Percentiles rank a stretch among this genome's conserved stretches.
These are phyloP conservation scores for Thecocarcelia acutangulata DNA, from an alignment of 2,888 invertebrate species.

Conservation along the genomic window DNA sequence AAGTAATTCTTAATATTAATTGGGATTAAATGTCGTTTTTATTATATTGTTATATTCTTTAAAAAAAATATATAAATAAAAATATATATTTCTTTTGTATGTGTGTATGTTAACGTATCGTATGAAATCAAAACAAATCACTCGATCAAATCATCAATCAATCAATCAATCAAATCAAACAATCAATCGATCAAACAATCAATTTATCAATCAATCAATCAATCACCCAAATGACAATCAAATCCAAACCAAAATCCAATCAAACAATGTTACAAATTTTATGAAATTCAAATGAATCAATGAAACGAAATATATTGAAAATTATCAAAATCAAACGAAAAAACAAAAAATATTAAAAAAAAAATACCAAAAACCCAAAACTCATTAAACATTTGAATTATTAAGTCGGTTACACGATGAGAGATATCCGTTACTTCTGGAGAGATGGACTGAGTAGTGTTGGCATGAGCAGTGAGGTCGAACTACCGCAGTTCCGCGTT, in stretches of 20 bases:
- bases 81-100: conserved; percentile 58
- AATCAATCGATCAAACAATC: conserved; percentile 44
- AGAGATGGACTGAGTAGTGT: conserved; percentile 95
- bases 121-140: conserved; percentile 63
- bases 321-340: conserved; percentile 39
- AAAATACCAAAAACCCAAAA: conserved; percentile 48
- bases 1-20: conserved; percentile 46
- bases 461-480: conserved; percentile 96
- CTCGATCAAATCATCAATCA: conserved; percentile 63
- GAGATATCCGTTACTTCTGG: conserved; percentile 98
- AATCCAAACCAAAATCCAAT: conserved; percentile 43
- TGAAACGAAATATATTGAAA: conserved; percentile 40
- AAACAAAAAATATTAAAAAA: conserved; percentile 6
- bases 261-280: conserved; percentile 51
- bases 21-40: conserved; percentile 63
- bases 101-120: conserved; percentile 66
- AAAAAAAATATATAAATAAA: conserved; percentile 54
- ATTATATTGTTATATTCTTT: conserved; percentile 64
- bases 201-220: conserved; percentile 43
- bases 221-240: conserved; percentile 60
- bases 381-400: conserved; percentile 70
- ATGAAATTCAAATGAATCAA: conserved; percentile 34
- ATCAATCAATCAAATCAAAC: conserved; percentile 36
- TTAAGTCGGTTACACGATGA: conserved; percentile 97
- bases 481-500: conserved; percentile 98